Conservation (phyloP, 2,113 vertebrate species). For the Pungitius pungitius region DNA sequence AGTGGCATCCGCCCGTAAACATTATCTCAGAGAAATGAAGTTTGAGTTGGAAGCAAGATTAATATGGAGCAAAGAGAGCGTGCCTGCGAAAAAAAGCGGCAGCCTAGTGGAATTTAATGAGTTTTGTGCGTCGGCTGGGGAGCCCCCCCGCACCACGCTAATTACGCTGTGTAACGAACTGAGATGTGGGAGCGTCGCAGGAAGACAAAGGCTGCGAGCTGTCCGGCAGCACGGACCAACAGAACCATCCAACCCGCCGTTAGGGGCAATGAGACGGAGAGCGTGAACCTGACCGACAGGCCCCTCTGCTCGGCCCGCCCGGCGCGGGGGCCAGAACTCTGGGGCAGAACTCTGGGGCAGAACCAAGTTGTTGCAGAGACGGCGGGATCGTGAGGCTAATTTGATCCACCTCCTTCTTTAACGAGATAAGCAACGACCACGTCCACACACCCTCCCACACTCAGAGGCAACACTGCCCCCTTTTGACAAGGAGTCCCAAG, state of each 20-base stretch:
- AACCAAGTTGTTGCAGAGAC: slow-evolving; percentile 48
- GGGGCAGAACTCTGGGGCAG: slow-evolving; percentile 15
- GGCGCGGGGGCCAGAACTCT: no score
- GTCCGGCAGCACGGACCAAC: slow-evolving; percentile 47
- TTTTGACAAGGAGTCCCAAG: slow-evolving; percentile 67
- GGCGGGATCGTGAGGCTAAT: slow-evolving; percentile 51
- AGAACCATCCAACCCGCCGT: slow-evolving; percentile 34
- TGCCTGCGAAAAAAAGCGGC: slow-evolving; percentile 53
- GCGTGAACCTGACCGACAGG: slow-evolving; percentile 52
- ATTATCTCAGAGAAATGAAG: slow-evolving; percentile 75
- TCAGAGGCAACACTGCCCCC: slow-evolving; percentile 58
- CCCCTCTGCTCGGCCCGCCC: slow-evolving; percentile 46
- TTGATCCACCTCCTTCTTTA: slow-evolving; percentile 62
- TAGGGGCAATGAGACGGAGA: slow-evolving; percentile 63
- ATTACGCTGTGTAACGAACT: slow-evolving; percentile 74
- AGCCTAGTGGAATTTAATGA: slow-evolving; percentile 78
- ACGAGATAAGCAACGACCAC: slow-evolving; percentile 47
- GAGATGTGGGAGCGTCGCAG: slow-evolving; percentile 66
- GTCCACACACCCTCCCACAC: neutral
- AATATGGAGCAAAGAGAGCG: slow-evolving; percentile 68
- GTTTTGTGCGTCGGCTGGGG: slow-evolving; percentile 74
- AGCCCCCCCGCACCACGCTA: slow-evolving; percentile 66
- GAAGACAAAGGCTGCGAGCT: slow-evolving; percentile 69
- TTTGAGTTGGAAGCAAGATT: slow-evolving; percentile 71
- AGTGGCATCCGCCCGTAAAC: slow-evolving; percentile 66